Evolutionary conservation across 2,888 invertebrate species (phyloP).

Genomic region (Diploptera punctata): DNA sequence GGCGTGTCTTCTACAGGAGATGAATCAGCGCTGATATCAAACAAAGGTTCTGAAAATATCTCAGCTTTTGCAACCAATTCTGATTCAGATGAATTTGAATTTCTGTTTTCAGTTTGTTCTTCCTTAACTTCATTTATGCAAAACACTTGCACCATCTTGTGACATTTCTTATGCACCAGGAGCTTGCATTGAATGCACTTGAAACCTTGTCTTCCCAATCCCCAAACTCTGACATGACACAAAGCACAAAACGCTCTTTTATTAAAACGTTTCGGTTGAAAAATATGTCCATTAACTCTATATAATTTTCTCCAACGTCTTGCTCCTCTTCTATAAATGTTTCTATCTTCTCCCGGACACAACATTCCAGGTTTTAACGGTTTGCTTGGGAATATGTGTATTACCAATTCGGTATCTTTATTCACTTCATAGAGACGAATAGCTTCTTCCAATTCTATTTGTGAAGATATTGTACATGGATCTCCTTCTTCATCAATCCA

Average conservation of each 20-base stretch:
- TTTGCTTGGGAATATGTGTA: background rate
- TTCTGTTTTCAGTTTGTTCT: background rate
- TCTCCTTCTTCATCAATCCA: conserved; percentile 20
- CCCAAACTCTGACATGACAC: conserved; percentile 99
- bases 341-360: conserved; percentile 57
- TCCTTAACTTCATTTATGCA: conserved; percentile 86
- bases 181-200: conserved; percentile 99
- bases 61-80: conserved; percentile 55
- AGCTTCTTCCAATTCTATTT: conserved; percentile 5
- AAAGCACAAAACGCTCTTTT: conserved; percentile 98
- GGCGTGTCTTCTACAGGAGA: conserved; percentile 74
- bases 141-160: conserved; percentile 92
- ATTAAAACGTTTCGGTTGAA: conserved; percentile 98
- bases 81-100: conserved; percentile 50
- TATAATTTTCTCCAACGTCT: conserved; percentile 98
- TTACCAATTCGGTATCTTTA: conserved; percentile 11
- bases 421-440: conserved; percentile 15
- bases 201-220: conserved; percentile 97
- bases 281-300: conserved; percentile 98
- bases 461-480: conserved; percentile 6
- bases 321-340: conserved; percentile 98
- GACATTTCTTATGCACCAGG: conserved; percentile 99
- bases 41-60: conserved; percentile 66
- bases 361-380: background rate
- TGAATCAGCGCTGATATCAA: conserved; percentile 62